Base-by-base conservation (phyloP, 2,113 vertebrate genomes). In the Heloderma charlesbogerti region DNA sequence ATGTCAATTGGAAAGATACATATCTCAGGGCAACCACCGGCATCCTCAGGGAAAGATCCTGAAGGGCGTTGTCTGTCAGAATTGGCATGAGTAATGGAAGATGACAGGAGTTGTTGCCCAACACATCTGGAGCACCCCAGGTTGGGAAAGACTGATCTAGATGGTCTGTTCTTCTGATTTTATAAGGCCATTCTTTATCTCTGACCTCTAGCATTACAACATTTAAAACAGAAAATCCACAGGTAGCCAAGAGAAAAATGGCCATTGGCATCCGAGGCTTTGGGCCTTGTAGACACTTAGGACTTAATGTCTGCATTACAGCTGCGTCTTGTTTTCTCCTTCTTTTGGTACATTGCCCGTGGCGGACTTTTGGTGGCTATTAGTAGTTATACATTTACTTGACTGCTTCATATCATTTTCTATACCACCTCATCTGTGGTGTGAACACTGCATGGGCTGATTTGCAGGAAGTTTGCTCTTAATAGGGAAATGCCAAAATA, bases 141-240 rank as follows among this genome's bases (percentile, higher is more conserved):
- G 8, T 60, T 63, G 60, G 60, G 60, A 18, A 63, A 63, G 60
- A 63, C 60, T 63, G 60, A 63, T 88, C 74, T 63, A 45, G 13
- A 22, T 37, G n/a, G 25, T 31, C 15, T 34, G 4, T 31, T 63
- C 25, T 27, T 40, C 51, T 20, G 31, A 31, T 22, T 63, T 6
- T 72, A 57, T 40, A 74, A 57, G 37, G 60, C 15, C 18, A 3
- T 25, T 60, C 15, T 78, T 34, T 27, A 2, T 79, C 74, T 48
- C 2, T 48, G 43, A 22, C 75, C 67, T 88, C 15, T 67, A 57
- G 25, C 22, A 31, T 1, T 34, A n/a, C 37, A 37, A 75, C 37
- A 45, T 89, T 85, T 84, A 84, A 89, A 89, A 45, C 29, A 84
- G 10, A 75, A 89, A 83, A 45, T 60, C 37, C 29, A 74, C 29